Percentiles rank a stretch among this genome's conserved stretches.
phyloP scores from a whole-genome alignment of 2,888 invertebrate genomes.

The Scaptomyza tumidula region DNA sequence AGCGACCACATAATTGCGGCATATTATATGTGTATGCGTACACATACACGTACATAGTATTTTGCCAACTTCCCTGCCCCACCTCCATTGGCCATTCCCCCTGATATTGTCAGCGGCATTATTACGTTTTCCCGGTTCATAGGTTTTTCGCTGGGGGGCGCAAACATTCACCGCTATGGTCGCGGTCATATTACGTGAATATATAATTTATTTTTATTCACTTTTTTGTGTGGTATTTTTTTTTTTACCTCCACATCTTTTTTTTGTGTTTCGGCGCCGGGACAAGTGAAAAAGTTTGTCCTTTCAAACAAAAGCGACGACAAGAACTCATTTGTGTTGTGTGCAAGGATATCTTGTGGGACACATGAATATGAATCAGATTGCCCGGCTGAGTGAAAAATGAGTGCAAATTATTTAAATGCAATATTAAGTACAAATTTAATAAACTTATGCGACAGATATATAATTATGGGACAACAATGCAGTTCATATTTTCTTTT shows the following conservation, averaged over 20 bases:
- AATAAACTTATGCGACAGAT: constrained; percentile 18
- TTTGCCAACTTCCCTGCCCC: neutral
- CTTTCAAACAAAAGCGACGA: constrained; percentile 60
- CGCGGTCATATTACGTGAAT: constrained; percentile 35
- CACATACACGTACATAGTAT: neutral
- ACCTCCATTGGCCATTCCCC: constrained; percentile 31
- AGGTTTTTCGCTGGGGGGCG: constrained; percentile 73
- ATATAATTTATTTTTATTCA: constrained; percentile 29
- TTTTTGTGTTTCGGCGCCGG: constrained; percentile 32
- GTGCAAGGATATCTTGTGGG: constrained; percentile 46
- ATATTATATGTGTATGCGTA: constrained; percentile 69
- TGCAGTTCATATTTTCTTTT: constrained; percentile 27
- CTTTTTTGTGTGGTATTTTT: constrained; percentile 22
- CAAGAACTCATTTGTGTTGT: constrained; percentile 44
- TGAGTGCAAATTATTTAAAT: constrained; percentile 67
- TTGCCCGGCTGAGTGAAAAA: constrained; percentile 57
- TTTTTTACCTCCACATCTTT: neutral
- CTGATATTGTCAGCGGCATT: constrained; percentile 53
- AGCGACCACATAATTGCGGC: constrained; percentile 82
- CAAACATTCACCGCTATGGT: constrained; percentile 47
- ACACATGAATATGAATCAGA: constrained; percentile 51
- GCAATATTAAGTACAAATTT: constrained; percentile 51
- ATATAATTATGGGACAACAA: constrained; percentile 31
- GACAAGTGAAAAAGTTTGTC: constrained; percentile 71
- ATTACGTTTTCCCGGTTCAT: constrained; percentile 74